Evolutionary conservation across 1,140 invertebrate species (phyloP).

Genomic region (Drosophila biarmipes): DNA sequence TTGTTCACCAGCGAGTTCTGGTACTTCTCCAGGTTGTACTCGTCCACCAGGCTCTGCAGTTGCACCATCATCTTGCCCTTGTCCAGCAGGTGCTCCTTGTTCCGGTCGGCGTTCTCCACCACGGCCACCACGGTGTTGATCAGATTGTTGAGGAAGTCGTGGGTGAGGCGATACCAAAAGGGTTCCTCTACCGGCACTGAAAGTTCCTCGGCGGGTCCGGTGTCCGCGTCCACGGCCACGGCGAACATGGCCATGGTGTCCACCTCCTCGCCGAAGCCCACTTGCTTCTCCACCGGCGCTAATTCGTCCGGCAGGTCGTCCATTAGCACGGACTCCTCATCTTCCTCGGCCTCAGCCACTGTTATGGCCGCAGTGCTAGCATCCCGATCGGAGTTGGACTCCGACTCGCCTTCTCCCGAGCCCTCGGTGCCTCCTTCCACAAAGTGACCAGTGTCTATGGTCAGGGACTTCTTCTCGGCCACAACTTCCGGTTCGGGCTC

Average conservation of each 20-base stretch:
- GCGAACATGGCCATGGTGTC: constrained; percentile 41
- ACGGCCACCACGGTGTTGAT: constrained; percentile 12
- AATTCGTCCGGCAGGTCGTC: constrained; percentile 17
- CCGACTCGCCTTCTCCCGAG: constrained; percentile 10
- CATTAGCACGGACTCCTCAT: constrained; percentile 6
- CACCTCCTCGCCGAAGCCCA: constrained; percentile 6
- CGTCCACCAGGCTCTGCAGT: not conserved
- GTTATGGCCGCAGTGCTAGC: not conserved
- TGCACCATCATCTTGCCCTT: constrained; percentile 15
- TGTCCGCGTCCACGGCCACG: not conserved
- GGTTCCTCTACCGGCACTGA: not conserved
- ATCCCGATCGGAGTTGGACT: not conserved
- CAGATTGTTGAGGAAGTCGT: constrained; percentile 17
- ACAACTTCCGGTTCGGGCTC: not conserved
- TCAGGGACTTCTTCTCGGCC: not conserved
- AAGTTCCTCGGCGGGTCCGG: too few species aligned
- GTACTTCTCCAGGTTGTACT: not conserved
- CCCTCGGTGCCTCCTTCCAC: not conserved
- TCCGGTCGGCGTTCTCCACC: not conserved
- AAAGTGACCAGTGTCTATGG: not conserved
- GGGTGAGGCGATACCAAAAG: constrained; percentile 10
- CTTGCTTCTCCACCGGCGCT: not conserved
- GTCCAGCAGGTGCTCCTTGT: constrained; percentile 2
- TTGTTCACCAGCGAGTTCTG: not conserved
- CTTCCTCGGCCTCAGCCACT: constrained; percentile 2